Evolutionary conservation across 1,140 invertebrate species (phyloP).

Genomic region (Caenorhabditis brenneri): DNA sequence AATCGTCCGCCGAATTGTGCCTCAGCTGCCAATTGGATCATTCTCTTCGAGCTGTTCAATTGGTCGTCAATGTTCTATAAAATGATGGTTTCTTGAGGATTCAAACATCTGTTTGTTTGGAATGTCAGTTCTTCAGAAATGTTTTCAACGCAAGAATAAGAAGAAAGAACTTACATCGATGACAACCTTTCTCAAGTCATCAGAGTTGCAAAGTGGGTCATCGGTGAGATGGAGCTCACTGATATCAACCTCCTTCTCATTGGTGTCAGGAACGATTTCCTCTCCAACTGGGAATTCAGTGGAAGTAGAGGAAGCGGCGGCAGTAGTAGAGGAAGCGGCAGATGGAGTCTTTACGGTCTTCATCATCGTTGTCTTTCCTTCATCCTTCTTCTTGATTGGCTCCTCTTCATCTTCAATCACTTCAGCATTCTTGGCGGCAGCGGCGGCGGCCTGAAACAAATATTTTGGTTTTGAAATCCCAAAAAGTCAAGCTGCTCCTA

Average conservation of each 20-base stretch:
- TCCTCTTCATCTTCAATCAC: background rate
- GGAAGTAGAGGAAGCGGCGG: slow-evolving; percentile 1
- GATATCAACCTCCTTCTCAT: slow-evolving; percentile 52
- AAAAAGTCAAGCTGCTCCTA: too few relatives aligned
- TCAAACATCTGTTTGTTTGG: background rate
- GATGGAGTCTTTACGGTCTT: slow-evolving; percentile 15
- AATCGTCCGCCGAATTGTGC: slow-evolving; percentile 57
- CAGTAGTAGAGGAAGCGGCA: background rate
- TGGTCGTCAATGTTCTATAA: slow-evolving; percentile 58
- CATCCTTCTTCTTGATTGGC: slow-evolving; percentile 25
- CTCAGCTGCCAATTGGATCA: slow-evolving; percentile 58
- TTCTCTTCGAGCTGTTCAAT: slow-evolving; percentile 59
- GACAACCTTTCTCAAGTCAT: slow-evolving; percentile 53
- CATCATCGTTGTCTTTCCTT: slow-evolving; percentile 19
- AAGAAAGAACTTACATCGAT: background rate
- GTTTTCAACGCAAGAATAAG: too few relatives aligned
- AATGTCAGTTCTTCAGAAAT: too few relatives aligned
- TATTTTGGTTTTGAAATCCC: background rate
- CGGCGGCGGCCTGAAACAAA: background rate
- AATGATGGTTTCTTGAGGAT: background rate
- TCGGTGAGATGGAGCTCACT: slow-evolving; percentile 53
- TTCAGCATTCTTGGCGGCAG: slow-evolving; percentile 19
- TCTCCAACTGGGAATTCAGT: slow-evolving; percentile 19
- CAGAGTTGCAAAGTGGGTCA: slow-evolving; percentile 57
- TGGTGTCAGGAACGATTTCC: slow-evolving; percentile 29